Base-by-base conservation (phyloP, 2,888 invertebrate species). In the Timandra comae region DNA sequence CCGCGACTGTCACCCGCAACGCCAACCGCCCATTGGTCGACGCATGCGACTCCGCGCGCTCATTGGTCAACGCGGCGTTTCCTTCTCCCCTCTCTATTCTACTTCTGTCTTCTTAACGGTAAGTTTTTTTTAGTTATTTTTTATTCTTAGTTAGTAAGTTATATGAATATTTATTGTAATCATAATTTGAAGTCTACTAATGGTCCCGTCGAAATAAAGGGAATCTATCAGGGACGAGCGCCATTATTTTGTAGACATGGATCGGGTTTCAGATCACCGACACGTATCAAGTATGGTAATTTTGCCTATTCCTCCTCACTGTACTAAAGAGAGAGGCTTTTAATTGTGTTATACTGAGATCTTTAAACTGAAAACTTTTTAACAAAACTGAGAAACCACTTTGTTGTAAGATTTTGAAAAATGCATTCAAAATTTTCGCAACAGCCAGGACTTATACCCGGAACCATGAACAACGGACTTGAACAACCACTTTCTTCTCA, bases 101-200 rank as follows among this genome's bases (percentile, higher is more conserved):
- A 46, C 59, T 63, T 59, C 47, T 45, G 52, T 40, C 47, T 61
- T 50, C 57, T 66, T 31, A 41, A 52, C 38, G 66, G 67, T 68
- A 36, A 66, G 66, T 59, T 22, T 11, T 27, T 5, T 1, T 16
- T 16, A 1, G 6, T 16, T 16, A 5, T 16, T 16, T 16, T n/a
- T n/a, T n/a, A n/a, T n/a, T n/a, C n/a, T n/a, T n/a, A n/a, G n/a
- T n/a, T n/a, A n/a, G n/a, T n/a, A n/a, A n/a, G n/a, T n/a, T n/a
- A n/a, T n/a, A n/a, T n/a, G n/a, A n/a, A n/a, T n/a, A n/a, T n/a
- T 7, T 7, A 20, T 20, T 2, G 20, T 5, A 1, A 20, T 1
- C 6, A 7, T 5, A 2, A 20, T 5, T 20, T 7, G 7, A 1
- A 20, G 20, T 5, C 20, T 5, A 7, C 5, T 2, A 2, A 7